Evolutionary conservation across 2,797 vertebrate genomes (phyloP), one percentile per base, ranked within the genome.

Genomic region (Kryptolebias ocellatus): DNA sequence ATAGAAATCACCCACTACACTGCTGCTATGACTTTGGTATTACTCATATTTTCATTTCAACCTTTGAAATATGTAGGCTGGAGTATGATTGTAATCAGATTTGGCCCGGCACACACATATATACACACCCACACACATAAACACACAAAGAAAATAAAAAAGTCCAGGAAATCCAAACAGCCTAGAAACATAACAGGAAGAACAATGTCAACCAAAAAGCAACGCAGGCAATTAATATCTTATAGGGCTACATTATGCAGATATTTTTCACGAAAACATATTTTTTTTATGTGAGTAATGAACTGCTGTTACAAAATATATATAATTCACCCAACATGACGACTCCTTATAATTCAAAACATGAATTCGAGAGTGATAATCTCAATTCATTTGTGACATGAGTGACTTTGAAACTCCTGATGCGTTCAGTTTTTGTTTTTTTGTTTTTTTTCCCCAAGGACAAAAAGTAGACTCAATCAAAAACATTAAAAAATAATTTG

Each of bases 81-180:
- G 2, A 0, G 64, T 51, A 45, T 74, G 78, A 85, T 85, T 88
- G 81, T 71, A 73, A 78, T 86, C 69, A 47, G 46, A 17, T 78
- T 81, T 70, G 64, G 70, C 53, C 74, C 79, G 85, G 79, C 37
- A 39, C 37, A 39, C 9, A 39, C 37, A 39, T 10, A 39, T 10
- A 39, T 10, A 39, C 37, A 39, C 37, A 39, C 37, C 10, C 10
- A 39, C 88, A 79, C 72, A 72, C 44, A 17, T 15, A 17, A 1
- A 50, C 9, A 50, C 18, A 51, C 37, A 61, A 5, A 14, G 6
- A 15, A 17, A 11, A 42, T 62, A 75, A 78, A 51, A 20, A 14
- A 68, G 74, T 88, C 74, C 78, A 83, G 84, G 80, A 89, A 87
- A 87, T 89, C 66, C 66, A 87, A 89, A 89, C 84, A 79, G 66